Base-by-base conservation (phyloP, 2,797 vertebrate genomes). In the Myripristis jacobus region DNA sequence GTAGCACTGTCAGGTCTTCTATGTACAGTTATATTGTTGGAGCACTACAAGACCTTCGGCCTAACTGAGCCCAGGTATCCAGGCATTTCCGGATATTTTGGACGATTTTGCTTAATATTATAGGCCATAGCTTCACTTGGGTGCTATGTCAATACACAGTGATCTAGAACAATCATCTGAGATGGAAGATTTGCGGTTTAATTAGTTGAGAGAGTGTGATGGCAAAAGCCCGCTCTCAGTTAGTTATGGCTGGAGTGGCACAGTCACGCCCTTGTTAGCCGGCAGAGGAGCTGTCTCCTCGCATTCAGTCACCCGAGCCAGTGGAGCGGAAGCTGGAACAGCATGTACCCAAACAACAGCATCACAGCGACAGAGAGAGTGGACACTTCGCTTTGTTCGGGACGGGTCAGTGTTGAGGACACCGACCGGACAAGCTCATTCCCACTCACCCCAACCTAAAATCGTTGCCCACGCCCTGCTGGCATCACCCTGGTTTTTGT, bases 241-340 rank as follows among this genome's bases (percentile, higher is more conserved):
- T 34, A 46, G 51, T 66, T 81, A 4, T 66, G 69, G 74, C 52
- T 73, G 66, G 73, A 71, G 69, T 21, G 60, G 74, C 77, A 82
- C 77, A 66, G 81, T 80, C 78, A 56, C 78, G 25, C 79, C 84
- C 89, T 88, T 53, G 84, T 89, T 87, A 80, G 72, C 61, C n/a
- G 15, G 19, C 70, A 25, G 73, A 46, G 62, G 54, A 66, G 34
- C 66, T 83, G 88, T 86, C 92, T 55, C 66, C 72, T 83, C 67
- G 3, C 43, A 1, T 58, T 24, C 12, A 51, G 1, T 92, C 87
- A 83, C 9, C 38, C 18, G 3, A 24, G 19, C 59, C 78, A 56
- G 51, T 48, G 75, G 77, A 81, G 88, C 87, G 56, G 84, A 89
- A 83, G 82, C 59, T 56, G 83, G 87, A 84, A 90, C 90, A 87